A percentile compares a stretch with the other conserved stretches of the same genome.
Evolutionary conservation across 2,888 invertebrate genomes (phyloP).

Genomic region (Pseudococcus viburni): DNA sequence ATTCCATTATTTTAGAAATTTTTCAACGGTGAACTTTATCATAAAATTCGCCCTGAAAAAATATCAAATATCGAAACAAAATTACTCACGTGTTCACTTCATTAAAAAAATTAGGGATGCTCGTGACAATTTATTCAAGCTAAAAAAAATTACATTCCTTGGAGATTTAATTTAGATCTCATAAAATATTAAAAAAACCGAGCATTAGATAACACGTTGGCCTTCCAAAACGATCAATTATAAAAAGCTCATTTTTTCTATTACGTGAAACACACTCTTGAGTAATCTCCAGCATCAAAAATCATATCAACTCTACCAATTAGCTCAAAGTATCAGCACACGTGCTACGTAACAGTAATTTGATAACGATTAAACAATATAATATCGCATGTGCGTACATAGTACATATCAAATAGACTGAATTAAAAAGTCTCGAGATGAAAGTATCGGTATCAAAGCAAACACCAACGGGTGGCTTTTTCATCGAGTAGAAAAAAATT

Average conservation of each 20-base stretch:
- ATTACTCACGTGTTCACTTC: no score
- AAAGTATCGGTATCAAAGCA: not conserved
- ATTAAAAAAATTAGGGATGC: no score
- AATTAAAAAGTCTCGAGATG: not conserved
- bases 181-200: constrained; percentile 4
- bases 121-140: no score
- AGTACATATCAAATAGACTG: not conserved
- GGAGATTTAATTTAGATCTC: not conserved
- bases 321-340: not conserved
- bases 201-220: not conserved
- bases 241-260: not conserved
- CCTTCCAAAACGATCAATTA: constrained; percentile 39
- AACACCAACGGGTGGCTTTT: constrained; percentile 46
- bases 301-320: not conserved
- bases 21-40: no score
- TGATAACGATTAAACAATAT: constrained; percentile 32
- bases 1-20: no score
- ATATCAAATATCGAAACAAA: no score
- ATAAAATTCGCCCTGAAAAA: no score
- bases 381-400: not conserved
- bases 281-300: not conserved
- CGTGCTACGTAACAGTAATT: not conserved
- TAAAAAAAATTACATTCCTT: not conserved
- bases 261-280: not conserved
- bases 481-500: not conserved